phyloP scores from a whole-genome alignment of 2,797 vertebrate species.

The Notamacropus eugenii region DNA sequence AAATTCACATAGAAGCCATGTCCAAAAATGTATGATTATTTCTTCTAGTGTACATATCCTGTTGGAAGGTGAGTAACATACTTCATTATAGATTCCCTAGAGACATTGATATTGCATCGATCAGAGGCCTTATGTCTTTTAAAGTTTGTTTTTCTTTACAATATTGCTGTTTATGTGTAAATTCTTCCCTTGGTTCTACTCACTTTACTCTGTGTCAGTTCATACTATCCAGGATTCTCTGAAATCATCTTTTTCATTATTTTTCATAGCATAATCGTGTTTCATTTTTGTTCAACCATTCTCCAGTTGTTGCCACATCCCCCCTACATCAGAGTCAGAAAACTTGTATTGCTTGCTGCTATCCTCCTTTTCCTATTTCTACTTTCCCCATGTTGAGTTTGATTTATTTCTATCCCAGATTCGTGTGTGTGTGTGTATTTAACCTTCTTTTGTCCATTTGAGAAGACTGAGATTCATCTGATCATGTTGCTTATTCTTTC shows the following conservation, averaged over 20 bases:
- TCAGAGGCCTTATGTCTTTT: not conserved
- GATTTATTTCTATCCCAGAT: not conserved
- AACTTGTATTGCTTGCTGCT: not conserved
- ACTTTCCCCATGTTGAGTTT: not conserved
- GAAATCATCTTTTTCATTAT: not conserved
- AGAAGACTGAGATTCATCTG: not conserved
- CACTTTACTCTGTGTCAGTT: not conserved
- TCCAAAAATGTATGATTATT: not conserved
- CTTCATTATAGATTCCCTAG: not conserved
- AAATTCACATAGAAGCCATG: not conserved
- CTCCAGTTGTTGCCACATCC: not conserved
- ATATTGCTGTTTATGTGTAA: not conserved
- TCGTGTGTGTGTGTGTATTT: not conserved
- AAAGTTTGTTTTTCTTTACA: not conserved
- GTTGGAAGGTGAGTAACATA: not conserved
- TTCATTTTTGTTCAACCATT: not conserved
- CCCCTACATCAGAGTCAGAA: not conserved
- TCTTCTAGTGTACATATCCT: not conserved
- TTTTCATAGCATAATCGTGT: not conserved
- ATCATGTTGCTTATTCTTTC: not conserved
- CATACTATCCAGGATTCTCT: not conserved
- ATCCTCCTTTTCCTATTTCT: not conserved
- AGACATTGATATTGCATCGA: not conserved
- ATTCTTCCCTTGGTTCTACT: not conserved
- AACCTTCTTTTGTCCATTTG: not conserved